Base-by-base conservation (phyloP, 2,797 vertebrate genomes). In the Sebastes flavidus region DNA sequence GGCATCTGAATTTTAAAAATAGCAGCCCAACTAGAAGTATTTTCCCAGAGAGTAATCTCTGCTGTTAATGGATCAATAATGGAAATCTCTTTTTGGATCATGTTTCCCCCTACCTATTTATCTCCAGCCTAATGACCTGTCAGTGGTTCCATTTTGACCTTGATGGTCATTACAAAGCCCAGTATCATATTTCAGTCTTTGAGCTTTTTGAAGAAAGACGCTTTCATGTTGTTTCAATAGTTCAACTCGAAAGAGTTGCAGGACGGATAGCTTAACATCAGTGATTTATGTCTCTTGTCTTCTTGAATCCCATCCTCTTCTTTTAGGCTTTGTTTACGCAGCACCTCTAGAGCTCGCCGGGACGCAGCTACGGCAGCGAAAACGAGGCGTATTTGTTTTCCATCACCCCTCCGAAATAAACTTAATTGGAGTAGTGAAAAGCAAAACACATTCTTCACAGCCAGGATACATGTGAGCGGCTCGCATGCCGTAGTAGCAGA, bases 151-250 rank as follows among this genome's bases (percentile, higher is more conserved):
- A 56, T 76, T 82, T 66, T 77, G 80, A 86, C 84, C 72, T 85
- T 76, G 63, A 80, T 79, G 84, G 79, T 77, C 82, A 81, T 78
- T 69, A 86, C 70, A 85, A 75, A 76, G 67, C 18, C 25, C 11
- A 1, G 77, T 86, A 79, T 94, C 85, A 61, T 72, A 66, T 94
- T 92, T 83, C 87, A 84, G 62, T 70, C 60, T 79, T 78, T 12
- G 30, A 75, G 66, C 36, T 74, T 79, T 82, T 86, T 84, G 74
- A 89, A 86, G 59, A 67, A 76, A 65, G 82, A 75, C 36, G 52
- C 90, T 92, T 92, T 94, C 72, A 92, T 85, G 88, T 81, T 66
- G 16, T 88, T 84, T 85, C 71, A 86, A 72, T 81, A 62, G 79
- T 75, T 76, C 27, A 46, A 83, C 78, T 82, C 88, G 72, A 89